Conservation (phyloP, 2,888 invertebrate genomes). For the Agrochola circellaris region DNA sequence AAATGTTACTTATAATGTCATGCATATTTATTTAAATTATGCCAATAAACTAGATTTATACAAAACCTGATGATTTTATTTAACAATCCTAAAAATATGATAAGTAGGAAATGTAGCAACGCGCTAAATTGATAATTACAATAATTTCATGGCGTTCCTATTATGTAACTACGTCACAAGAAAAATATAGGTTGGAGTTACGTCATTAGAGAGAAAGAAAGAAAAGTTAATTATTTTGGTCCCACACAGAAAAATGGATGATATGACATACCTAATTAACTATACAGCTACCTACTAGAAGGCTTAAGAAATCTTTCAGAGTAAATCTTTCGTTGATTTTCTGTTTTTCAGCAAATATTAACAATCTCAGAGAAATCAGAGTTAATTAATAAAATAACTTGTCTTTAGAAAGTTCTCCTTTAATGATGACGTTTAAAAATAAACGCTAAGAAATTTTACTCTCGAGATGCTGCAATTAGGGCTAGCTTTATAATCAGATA, state of each 20-base stretch:
- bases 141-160: background rate
- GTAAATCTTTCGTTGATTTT: background rate
- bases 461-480: background rate
- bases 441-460: background rate
- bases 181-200: background rate
- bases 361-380: background rate
- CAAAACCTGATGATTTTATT: constrained; percentile 34
- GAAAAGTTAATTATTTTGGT: background rate
- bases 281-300: background rate
- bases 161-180: background rate
- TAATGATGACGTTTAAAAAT: background rate
- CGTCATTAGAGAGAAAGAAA: background rate
- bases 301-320: background rate
- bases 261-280: background rate
- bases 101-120: background rate
- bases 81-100: constrained; percentile 5
- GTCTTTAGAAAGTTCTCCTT: background rate
- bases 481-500: background rate
- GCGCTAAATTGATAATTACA: background rate
- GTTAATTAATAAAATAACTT: background rate
- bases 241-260: background rate
- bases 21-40: constrained; percentile 45
- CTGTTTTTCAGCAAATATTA: background rate
- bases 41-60: constrained; percentile 41
- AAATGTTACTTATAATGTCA: background rate